A percentile compares a stretch with the other conserved stretches of the same genome.
Conservation (phyloP, 2,888 invertebrate genomes). For the Elgonia sp. region DNA sequence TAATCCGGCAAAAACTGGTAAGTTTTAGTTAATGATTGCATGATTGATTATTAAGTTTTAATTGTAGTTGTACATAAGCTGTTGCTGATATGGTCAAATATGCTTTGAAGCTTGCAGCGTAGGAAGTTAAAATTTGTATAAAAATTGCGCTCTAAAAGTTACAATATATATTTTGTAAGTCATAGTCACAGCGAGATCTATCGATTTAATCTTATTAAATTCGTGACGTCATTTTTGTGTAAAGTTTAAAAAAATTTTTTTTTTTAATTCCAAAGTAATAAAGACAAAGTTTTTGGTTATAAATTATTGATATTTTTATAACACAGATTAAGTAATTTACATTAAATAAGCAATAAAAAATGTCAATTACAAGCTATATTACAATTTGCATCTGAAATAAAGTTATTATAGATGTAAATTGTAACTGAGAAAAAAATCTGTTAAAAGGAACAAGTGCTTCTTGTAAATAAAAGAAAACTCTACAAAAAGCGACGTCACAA, state of each 20-base stretch:
- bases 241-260: not conserved
- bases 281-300: no score
- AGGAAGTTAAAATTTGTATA: conserved; percentile 44
- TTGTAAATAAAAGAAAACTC: not conserved
- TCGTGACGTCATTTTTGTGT: conserved; percentile 7
- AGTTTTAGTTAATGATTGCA: conserved; percentile 46
- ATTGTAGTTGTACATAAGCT: conserved; percentile 35
- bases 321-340: no score
- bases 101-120: conserved; percentile 41
- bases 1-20: not conserved
- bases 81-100: conserved; percentile 66
- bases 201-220: not conserved
- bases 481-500: conserved; percentile 5
- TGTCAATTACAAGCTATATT: no score
- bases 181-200: conserved; percentile 5
- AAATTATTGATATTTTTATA: not conserved
- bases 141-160: conserved; percentile 30
- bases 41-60: conserved; percentile 50
- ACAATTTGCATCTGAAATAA: no score
- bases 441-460: no score
- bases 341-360: no score
- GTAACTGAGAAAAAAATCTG: no score
- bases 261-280: not conserved
- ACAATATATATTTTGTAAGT: not conserved
- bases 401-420: no score